phyloP scores from a whole-genome alignment of 2,888 invertebrate species.

The Apotomis turbidana region DNA sequence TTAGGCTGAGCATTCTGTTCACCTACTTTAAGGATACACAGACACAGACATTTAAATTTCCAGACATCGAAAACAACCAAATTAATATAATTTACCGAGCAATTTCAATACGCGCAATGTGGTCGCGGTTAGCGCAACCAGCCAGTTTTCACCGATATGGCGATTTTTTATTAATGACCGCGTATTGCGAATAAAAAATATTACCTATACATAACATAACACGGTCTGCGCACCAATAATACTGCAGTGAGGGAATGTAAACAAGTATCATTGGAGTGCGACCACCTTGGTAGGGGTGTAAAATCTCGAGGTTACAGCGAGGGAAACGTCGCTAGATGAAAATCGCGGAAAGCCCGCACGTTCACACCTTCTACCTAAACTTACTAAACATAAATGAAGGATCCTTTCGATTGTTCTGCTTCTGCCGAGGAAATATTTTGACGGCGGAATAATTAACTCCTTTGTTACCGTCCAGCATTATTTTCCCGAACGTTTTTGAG shows the following conservation, averaged over 20 bases:
- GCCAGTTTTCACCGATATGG: slow-evolving; percentile 5
- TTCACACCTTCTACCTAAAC: neutral
- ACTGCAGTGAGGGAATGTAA: slow-evolving; percentile 21
- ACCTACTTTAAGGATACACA: neutral
- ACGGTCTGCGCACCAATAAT: neutral
- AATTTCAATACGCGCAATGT: neutral
- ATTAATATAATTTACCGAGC: neutral
- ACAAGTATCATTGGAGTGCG: slow-evolving; percentile 14
- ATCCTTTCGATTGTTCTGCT: neutral
- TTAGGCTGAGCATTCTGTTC: neutral
- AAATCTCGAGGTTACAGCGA: slow-evolving; percentile 15
- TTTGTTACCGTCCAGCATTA: slow-evolving; percentile 35
- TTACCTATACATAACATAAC: neutral
- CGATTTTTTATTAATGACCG: slow-evolving; percentile 22
- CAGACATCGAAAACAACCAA: neutral
- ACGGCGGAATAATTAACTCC: slow-evolving; percentile 17
- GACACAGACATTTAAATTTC: neutral
- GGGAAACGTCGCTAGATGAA: neutral
- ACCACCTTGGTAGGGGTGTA: slow-evolving; percentile 9
- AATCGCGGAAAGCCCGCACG: neutral
- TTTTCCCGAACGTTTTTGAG: slow-evolving; percentile 47
- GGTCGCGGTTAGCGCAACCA: slow-evolving; percentile 5
- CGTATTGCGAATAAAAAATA: slow-evolving; percentile 11
- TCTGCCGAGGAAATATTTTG: neutral
- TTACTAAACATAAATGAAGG: neutral